phyloP scores from a whole-genome alignment of 2,888 invertebrate species.

The Himalopsyche anomala region DNA sequence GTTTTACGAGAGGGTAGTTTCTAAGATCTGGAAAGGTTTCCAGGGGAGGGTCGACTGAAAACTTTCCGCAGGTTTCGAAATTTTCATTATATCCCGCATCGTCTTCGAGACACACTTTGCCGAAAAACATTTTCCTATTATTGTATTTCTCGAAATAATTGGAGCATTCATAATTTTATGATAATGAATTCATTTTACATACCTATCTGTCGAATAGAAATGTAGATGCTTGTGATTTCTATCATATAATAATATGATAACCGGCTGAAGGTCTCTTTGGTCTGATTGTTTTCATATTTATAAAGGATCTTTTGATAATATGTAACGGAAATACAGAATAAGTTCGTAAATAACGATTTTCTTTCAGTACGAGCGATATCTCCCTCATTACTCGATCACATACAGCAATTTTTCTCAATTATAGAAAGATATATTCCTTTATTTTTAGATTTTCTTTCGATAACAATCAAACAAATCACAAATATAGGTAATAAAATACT shows the following conservation, averaged over 20 bases:
- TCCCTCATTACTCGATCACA: too few species aligned
- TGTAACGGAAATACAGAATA: too few species aligned
- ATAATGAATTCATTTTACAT: conserved; percentile 12
- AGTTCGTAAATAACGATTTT: too few species aligned
- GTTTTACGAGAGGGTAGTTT: conserved; percentile 43
- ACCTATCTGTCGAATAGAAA: not conserved
- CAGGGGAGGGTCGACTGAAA: conserved; percentile 6
- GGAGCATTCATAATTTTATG: not conserved
- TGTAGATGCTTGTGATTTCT: not conserved
- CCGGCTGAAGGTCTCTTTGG: too few species aligned
- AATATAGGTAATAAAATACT: too few species aligned
- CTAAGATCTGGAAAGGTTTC: conserved; percentile 22
- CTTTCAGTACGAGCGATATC: too few species aligned
- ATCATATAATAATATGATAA: not conserved
- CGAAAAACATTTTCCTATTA: conserved; percentile 25
- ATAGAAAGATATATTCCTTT: too few species aligned
- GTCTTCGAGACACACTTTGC: not conserved
- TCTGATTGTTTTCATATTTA: too few species aligned
- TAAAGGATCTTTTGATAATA: too few species aligned
- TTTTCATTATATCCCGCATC: conserved; percentile 6
- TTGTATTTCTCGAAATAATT: conserved; percentile 7
- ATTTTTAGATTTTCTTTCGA: too few species aligned
- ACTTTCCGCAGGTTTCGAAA: conserved; percentile 24
- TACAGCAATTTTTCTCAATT: too few species aligned
- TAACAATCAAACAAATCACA: too few species aligned